A percentile compares a stretch with the other conserved stretches of the same genome.
phyloP scores from a whole-genome alignment of 2,113 vertebrate species.

The Hemibagrus wyckioides region DNA sequence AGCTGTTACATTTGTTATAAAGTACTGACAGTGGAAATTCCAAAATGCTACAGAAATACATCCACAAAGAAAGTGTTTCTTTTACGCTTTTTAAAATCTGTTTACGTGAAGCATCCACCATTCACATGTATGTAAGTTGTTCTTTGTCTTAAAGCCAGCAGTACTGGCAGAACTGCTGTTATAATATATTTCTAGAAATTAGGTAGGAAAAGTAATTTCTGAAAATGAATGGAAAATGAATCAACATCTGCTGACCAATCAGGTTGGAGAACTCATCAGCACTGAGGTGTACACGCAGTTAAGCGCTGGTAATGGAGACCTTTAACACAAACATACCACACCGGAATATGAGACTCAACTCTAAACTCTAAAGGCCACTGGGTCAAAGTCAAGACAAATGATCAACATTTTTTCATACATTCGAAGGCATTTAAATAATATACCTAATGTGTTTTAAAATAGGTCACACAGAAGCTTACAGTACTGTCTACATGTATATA shows the following conservation, averaged over 20 bases:
- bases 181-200: not conserved
- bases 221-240: not conserved
- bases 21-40: not conserved
- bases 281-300: not conserved
- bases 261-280: not conserved
- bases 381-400: not conserved
- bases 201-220: not conserved
- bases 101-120: not conserved
- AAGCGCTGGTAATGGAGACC: not conserved
- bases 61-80: not conserved
- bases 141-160: not conserved
- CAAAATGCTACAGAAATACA: not conserved
- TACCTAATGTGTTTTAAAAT: not conserved
- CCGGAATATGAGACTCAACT: not conserved
- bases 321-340: conserved; percentile 18
- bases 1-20: not conserved
- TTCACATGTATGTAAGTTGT: not conserved
- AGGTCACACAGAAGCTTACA: not conserved
- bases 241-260: not conserved
- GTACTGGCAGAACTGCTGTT: not conserved
- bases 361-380: not conserved
- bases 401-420: not conserved
- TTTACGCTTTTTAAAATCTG: not conserved
- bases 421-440: not conserved
- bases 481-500: not conserved